phyloP scores from a whole-genome alignment of 37 sponge, comb jelly and placozoan genomes.

The Diacarnus erythraeanus region DNA sequence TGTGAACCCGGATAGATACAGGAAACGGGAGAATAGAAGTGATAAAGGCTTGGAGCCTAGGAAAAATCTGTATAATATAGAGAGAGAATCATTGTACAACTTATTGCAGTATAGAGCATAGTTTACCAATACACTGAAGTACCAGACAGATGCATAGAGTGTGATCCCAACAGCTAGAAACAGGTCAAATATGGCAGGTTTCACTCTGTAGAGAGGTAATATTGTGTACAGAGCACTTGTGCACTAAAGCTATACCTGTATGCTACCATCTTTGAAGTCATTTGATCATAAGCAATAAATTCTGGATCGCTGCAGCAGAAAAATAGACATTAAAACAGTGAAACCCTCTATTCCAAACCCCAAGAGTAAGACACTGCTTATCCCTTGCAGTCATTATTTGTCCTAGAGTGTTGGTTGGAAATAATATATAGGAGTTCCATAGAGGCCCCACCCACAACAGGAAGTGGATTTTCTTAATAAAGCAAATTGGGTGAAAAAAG shows the following conservation, averaged over 20 bases:
- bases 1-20: not conserved
- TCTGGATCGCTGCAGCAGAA: constrained; percentile 79
- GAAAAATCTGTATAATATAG: not conserved
- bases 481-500: too few relatives aligned
- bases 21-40: not conserved
- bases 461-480: too few relatives aligned
- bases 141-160: constrained; percentile 70
- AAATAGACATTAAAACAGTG: not conserved
- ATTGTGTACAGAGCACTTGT: too few relatives aligned
- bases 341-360: too few relatives aligned
- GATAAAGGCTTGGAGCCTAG: not conserved
- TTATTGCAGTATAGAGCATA: too few relatives aligned
- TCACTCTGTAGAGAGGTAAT: constrained; percentile 54
- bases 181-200: constrained; percentile 95
- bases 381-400: too few relatives aligned
- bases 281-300: constrained; percentile 72
- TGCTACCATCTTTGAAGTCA: constrained; percentile 52
- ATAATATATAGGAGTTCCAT: too few relatives aligned
- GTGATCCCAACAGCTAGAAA: constrained; percentile 81
- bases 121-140: constrained; percentile 69
- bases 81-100: not conserved
- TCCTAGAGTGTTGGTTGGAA: too few relatives aligned
- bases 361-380: too few relatives aligned
- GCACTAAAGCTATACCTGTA: too few relatives aligned
- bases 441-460: too few relatives aligned